Evolutionary conservation across 2,113 vertebrate species (phyloP).

Genomic region (Hemicordylus capensis): DNA sequence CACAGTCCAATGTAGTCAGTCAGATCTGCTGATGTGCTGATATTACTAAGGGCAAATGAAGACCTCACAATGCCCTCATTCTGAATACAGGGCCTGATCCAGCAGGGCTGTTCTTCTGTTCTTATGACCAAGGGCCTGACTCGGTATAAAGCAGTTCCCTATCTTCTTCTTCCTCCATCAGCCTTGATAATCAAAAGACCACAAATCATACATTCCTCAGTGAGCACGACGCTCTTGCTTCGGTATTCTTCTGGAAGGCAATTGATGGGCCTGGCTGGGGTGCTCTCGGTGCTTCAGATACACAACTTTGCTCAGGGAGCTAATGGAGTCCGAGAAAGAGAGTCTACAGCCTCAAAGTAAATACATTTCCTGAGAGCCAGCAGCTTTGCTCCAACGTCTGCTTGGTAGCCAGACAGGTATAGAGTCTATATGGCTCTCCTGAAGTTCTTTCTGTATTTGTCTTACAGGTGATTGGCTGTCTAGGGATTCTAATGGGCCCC

Average conservation of each 20-base stretch:
- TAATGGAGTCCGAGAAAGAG: background rate
- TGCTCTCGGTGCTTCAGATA: background rate
- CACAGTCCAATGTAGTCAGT: too few species aligned
- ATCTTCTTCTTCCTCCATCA: too few species aligned
- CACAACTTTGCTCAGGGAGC: background rate
- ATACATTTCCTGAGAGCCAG: conserved; percentile 6
- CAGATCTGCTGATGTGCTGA: too few species aligned
- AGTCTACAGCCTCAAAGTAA: background rate
- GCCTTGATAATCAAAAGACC: too few species aligned
- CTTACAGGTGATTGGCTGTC: background rate
- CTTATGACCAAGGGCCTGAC: too few species aligned
- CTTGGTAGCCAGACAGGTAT: background rate
- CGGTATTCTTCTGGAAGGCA: background rate
- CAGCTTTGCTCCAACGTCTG: background rate
- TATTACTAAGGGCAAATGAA: too few species aligned
- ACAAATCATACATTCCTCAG: too few species aligned
- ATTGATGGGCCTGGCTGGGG: background rate
- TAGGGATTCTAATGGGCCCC: background rate
- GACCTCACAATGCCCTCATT: too few species aligned
- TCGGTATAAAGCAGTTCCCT: too few species aligned
- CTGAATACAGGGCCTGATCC: too few species aligned
- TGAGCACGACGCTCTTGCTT: background rate
- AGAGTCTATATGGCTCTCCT: background rate
- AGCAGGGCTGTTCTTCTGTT: too few species aligned
- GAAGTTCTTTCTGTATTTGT: background rate